A percentile compares a stretch with the other conserved stretches of the same genome.
Evolutionary conservation across 1,140 invertebrate genomes (phyloP).

Genomic region (Grapholita molesta): DNA sequence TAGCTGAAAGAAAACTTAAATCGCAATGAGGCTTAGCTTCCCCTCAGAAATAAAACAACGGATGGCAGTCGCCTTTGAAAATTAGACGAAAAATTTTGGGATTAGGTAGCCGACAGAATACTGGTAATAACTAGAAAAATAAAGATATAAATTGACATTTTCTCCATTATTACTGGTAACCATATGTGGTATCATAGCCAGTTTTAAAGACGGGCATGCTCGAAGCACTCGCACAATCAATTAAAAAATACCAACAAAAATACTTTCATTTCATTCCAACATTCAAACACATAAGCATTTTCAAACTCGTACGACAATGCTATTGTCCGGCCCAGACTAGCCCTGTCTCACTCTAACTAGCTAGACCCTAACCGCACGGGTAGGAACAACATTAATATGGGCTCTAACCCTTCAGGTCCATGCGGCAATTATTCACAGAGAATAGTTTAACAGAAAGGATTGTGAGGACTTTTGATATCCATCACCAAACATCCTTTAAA

Average conservation of each 20-base stretch:
- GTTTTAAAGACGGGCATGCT: too few species aligned
- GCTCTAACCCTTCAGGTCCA: constrained; percentile 75
- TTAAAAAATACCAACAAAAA: background rate
- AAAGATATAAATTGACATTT: too few species aligned
- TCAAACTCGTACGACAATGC: background rate
- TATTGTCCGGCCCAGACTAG: constrained; percentile 43
- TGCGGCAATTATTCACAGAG: constrained; percentile 77
- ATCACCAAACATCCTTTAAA: constrained; percentile 29
- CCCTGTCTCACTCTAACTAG: constrained; percentile 27
- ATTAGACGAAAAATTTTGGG: too few species aligned
- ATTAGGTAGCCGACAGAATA: too few species aligned
- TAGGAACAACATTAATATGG: constrained; percentile 70
- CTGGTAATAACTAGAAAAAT: too few species aligned
- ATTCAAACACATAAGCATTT: background rate
- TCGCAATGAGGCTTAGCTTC: too few species aligned
- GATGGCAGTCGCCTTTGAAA: too few species aligned
- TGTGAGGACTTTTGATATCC: constrained; percentile 48
- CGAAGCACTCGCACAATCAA: too few species aligned
- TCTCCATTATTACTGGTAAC: too few species aligned
- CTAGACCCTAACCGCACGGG: constrained; percentile 62
- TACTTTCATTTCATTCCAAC: background rate
- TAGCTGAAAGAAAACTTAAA: too few species aligned
- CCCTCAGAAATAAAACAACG: too few species aligned
- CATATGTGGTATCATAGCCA: too few species aligned
- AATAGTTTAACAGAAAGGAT: constrained; percentile 78